phyloP scores from a whole-genome alignment of 2,797 vertebrate genomes.

The Poecile montanus region DNA sequence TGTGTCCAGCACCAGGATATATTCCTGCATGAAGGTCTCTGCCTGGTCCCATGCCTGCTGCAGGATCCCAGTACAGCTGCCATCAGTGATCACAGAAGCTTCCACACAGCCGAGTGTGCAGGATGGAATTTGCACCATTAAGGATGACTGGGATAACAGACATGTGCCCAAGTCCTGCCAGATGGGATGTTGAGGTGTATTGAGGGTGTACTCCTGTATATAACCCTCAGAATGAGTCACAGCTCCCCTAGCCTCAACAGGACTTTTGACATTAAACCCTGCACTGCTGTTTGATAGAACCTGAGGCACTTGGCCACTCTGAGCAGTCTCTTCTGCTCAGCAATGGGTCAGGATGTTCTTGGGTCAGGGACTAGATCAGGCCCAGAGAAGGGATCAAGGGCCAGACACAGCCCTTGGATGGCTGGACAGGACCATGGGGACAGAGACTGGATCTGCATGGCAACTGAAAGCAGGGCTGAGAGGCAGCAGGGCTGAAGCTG shows the following conservation, averaged over 20 bases:
- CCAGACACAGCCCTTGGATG: not conserved
- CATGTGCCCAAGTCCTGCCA: not conserved
- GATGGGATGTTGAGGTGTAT: rapidly evolving
- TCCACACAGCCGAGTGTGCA: not conserved
- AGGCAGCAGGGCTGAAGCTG: not conserved
- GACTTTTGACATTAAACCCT: not conserved
- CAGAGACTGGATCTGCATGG: not conserved
- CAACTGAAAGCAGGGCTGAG: not conserved
- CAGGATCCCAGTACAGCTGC: rapidly evolving
- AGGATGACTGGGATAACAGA: not conserved
- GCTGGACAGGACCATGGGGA: too few relatives aligned
- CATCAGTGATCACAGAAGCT: not conserved
- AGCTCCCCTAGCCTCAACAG: not conserved
- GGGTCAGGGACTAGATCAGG: not conserved
- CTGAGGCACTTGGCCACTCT: not conserved
- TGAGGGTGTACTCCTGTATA: not conserved
- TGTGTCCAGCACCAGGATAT: not conserved
- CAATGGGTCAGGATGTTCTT: rapidly evolving
- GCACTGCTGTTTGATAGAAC: not conserved
- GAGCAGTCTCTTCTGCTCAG: not conserved
- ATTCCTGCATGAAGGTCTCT: not conserved
- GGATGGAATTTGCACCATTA: not conserved
- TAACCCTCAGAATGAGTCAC: not conserved
- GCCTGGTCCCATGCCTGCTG: too few relatives aligned
- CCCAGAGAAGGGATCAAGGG: not conserved